phyloP scores from a whole-genome alignment of 30 jellyfish, hydroid and myxozoan species.

The Chrysaora quinquecirrha region DNA sequence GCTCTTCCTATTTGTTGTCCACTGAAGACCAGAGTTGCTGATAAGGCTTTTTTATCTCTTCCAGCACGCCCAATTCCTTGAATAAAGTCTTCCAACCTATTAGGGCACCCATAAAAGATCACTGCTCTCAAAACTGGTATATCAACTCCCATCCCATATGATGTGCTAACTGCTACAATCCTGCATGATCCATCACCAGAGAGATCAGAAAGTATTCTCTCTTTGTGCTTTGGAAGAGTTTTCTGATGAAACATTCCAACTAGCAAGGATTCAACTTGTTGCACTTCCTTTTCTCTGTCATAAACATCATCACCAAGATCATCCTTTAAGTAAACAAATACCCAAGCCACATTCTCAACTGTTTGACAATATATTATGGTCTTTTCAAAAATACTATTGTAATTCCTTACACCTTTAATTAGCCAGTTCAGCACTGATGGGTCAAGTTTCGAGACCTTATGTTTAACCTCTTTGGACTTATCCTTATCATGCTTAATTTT shows the following conservation, averaged over 20 bases:
- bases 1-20: slow-evolving; percentile 29
- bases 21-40: slow-evolving; percentile 6
- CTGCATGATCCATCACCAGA: slow-evolving; percentile 40
- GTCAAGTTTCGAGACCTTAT: slow-evolving; percentile 11
- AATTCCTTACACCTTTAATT: neutral
- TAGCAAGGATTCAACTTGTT: slow-evolving; percentile 3
- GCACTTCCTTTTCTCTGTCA: neutral
- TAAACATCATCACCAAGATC: slow-evolving; percentile 20
- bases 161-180: slow-evolving; percentile 17
- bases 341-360: slow-evolving; percentile 26
- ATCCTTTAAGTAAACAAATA: slow-evolving; percentile 4
- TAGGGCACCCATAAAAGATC: slow-evolving; percentile 23
- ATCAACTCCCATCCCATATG: slow-evolving; percentile 34
- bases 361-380: slow-evolving; percentile 37
- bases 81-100: neutral
- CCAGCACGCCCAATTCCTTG: slow-evolving; percentile 38
- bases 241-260: slow-evolving; percentile 29
- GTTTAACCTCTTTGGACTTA: slow-evolving; percentile 26
- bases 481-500: neutral
- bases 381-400: slow-evolving; percentile 17
- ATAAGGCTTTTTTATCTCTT: slow-evolving; percentile 9
- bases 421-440: slow-evolving; percentile 12
- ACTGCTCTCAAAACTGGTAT: slow-evolving; percentile 17
- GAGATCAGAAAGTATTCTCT: slow-evolving; percentile 2
- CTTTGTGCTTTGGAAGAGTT: slow-evolving; percentile 5